A percentile compares a stretch with the other conserved stretches of the same genome.
phyloP scores from a whole-genome alignment of 2,888 invertebrate species.

The Cyclophora punctaria region DNA sequence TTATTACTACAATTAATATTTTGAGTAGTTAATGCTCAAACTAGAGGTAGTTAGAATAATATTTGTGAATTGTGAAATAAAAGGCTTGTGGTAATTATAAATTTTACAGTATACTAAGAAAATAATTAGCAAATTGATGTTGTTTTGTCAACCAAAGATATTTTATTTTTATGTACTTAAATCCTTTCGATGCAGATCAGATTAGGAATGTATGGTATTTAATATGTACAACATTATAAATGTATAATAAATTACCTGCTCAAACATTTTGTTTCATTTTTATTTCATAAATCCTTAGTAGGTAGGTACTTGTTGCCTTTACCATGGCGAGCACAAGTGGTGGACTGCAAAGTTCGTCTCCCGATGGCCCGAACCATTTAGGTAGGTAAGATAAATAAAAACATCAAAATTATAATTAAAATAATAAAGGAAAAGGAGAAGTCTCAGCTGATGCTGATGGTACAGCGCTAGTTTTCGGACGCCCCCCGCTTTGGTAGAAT shows the following conservation, averaged over 20 bases:
- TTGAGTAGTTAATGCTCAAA: constrained; percentile 48
- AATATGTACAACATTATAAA: constrained; percentile 58
- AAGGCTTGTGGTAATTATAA: constrained; percentile 58
- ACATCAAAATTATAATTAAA: too few species aligned
- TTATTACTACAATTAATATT: constrained; percentile 29
- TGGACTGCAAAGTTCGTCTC: too few species aligned
- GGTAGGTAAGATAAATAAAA: too few species aligned
- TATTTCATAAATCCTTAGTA: too few species aligned
- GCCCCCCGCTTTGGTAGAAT: too few species aligned
- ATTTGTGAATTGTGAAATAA: constrained; percentile 45
- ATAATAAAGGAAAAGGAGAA: too few species aligned
- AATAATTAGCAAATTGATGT: constrained; percentile 54
- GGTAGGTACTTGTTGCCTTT: too few species aligned
- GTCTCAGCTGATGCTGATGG: too few species aligned
- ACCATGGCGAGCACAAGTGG: too few species aligned
- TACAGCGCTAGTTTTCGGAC: too few species aligned
- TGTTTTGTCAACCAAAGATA: constrained; percentile 70
- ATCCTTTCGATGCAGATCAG: constrained; percentile 44
- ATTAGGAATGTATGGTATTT: constrained; percentile 48
- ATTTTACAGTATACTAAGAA: constrained; percentile 24
- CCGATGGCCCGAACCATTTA: too few species aligned
- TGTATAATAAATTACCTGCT: constrained; percentile 68
- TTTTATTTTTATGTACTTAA: constrained; percentile 61
- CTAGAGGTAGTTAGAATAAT: constrained; percentile 35
- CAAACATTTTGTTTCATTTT: constrained; percentile 31